Evolutionary conservation across 2,888 invertebrate species (phyloP).

Genomic region (Halictus ligatus): DNA sequence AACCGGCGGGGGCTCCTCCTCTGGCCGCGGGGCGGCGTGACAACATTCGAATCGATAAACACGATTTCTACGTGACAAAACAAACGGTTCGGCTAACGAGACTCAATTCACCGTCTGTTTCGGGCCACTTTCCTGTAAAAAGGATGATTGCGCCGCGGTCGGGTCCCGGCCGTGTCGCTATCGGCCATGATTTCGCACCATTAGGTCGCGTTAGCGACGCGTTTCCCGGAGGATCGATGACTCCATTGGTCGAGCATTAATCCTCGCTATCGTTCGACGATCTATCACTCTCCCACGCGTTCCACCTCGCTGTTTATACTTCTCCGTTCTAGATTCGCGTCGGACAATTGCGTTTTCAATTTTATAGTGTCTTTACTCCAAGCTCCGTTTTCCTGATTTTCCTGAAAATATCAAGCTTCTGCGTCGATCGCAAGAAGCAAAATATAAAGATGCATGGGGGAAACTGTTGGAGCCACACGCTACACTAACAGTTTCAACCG

Average conservation of each 20-base stretch:
- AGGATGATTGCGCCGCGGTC: conserved; percentile 5
- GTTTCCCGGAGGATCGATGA: conserved; percentile 74
- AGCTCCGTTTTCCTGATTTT: no score
- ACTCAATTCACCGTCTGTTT: conserved; percentile 16
- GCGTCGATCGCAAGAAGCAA: background rate
- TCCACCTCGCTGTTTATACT: conserved; percentile 3
- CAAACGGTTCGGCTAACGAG: conserved; percentile 4
- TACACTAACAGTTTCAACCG: background rate
- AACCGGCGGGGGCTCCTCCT: background rate
- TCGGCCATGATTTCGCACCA: conserved; percentile 76
- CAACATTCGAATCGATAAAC: conserved; percentile 8
- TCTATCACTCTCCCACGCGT: conserved; percentile 10
- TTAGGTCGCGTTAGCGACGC: conserved; percentile 75
- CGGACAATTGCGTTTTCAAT: conserved; percentile 42
- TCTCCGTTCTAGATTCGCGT: conserved; percentile 59
- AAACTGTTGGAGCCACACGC: background rate
- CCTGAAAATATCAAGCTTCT: background rate
- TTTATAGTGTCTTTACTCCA: background rate
- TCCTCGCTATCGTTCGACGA: conserved; percentile 69
- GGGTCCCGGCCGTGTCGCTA: conserved; percentile 13
- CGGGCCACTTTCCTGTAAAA: background rate
- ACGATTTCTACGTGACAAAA: conserved; percentile 2
- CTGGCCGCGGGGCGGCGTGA: background rate
- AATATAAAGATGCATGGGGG: background rate
- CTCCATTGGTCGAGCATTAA: conserved; percentile 79